phyloP scores from a whole-genome alignment of 2,113 vertebrate species.

The Glareola pratincola region DNA sequence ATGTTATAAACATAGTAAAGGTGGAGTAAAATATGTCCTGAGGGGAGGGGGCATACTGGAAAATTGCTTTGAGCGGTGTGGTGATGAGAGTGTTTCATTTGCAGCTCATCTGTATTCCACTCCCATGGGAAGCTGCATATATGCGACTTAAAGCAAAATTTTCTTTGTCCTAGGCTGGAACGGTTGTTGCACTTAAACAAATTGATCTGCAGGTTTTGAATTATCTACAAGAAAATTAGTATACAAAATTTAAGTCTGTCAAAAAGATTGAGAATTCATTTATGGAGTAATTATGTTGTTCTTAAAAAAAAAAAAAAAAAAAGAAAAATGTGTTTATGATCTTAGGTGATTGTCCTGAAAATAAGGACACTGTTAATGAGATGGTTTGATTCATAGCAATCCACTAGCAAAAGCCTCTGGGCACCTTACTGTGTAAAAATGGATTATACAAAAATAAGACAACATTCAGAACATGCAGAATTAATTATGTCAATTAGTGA shows the following conservation, averaged over 20 bases:
- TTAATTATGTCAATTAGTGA: neutral
- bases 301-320: neutral
- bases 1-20: conserved; percentile 66
- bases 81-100: conserved; percentile 55
- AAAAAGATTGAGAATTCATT: neutral
- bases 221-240: conserved; percentile 27
- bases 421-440: neutral
- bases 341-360: neutral
- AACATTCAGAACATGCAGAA: neutral
- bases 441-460: neutral
- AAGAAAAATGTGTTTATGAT: neutral
- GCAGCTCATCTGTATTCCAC: conserved; percentile 61
- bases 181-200: conserved; percentile 59
- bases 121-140: conserved; percentile 44
- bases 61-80: conserved; percentile 72
- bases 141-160: conserved; percentile 62
- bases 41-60: conserved; percentile 38
- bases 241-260: neutral
- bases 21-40: conserved; percentile 61
- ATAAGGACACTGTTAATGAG: neutral
- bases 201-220: conserved; percentile 41
- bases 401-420: neutral
- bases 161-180: conserved; percentile 48
- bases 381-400: neutral
- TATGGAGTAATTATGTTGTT: neutral